Conservation (phyloP, 2,797 vertebrate genomes). For the Sebastes steindachneri region DNA sequence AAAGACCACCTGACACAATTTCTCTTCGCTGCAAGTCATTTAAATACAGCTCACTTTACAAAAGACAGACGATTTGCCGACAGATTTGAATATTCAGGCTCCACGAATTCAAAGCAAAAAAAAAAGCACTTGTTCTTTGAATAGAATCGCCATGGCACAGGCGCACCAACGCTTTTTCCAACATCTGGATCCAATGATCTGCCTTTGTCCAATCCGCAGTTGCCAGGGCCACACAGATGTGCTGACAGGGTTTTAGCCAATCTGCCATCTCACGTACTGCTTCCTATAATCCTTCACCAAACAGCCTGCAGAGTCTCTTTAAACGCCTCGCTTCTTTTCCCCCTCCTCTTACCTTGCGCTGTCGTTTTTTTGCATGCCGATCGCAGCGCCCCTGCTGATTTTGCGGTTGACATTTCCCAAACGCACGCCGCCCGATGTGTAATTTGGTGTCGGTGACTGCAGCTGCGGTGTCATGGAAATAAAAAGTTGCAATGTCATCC, state of each 20-base stretch:
- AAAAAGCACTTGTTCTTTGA: slow-evolving; percentile 44
- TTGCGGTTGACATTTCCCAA: slow-evolving; percentile 63
- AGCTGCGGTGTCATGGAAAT: slow-evolving; percentile 58
- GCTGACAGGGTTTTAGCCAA: slow-evolving; percentile 66
- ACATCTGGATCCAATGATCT: slow-evolving; percentile 70
- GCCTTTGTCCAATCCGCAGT: slow-evolving; percentile 45
- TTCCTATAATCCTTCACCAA: slow-evolving; percentile 41
- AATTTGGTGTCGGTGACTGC: slow-evolving; percentile 50
- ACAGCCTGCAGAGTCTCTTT: slow-evolving; percentile 14
- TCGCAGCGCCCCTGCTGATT: slow-evolving; percentile 30
- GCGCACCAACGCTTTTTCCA: slow-evolving; percentile 41
- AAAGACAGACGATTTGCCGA: slow-evolving; percentile 44
- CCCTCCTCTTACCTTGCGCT: slow-evolving; percentile 15
- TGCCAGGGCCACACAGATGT: slow-evolving; percentile 77
- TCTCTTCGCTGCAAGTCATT: background rate
- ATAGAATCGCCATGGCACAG: slow-evolving; percentile 25
- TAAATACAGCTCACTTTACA: slow-evolving; percentile 19
- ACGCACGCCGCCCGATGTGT: slow-evolving; percentile 27
- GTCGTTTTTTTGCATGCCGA: slow-evolving; percentile 21
- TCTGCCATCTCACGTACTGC: slow-evolving; percentile 62
- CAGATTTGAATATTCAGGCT: slow-evolving; percentile 43
- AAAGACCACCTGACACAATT: slow-evolving; percentile 25
- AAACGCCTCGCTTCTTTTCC: slow-evolving; percentile 5
- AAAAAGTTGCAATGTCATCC: slow-evolving; percentile 52
- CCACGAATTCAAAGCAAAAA: slow-evolving; percentile 22